Conservation (phyloP, 2,888 invertebrate species). For the Thymelicus lineola region DNA sequence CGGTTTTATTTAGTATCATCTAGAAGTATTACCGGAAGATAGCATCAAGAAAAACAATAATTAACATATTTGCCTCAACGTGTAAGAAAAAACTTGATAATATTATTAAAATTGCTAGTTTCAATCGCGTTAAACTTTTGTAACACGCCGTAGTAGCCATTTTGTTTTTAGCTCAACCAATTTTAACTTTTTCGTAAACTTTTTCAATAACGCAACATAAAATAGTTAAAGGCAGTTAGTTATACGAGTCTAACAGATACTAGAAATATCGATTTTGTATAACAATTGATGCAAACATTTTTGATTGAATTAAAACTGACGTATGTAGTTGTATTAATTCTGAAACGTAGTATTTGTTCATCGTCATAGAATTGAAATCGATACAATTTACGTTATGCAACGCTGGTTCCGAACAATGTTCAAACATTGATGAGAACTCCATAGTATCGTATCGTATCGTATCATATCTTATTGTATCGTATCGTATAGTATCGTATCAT, state of each 20-base stretch:
- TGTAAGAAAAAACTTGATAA: background rate
- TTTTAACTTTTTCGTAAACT: too few relatives aligned
- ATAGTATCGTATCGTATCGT: background rate
- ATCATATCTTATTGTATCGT: background rate
- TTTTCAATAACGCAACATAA: too few relatives aligned
- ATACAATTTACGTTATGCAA: slow-evolving; percentile 26
- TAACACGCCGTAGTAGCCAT: too few relatives aligned
- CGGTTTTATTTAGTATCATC: background rate
- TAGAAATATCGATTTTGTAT: too few relatives aligned
- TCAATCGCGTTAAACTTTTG: too few relatives aligned
- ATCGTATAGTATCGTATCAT: slow-evolving; percentile 1
- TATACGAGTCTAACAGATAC: too few relatives aligned
- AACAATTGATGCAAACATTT: too few relatives aligned
- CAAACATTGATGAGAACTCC: slow-evolving; percentile 15
- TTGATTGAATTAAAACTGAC: too few relatives aligned
- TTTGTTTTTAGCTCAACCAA: too few relatives aligned
- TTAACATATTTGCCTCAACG: background rate
- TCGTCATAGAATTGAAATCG: slow-evolving; percentile 27
- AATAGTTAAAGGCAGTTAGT: too few relatives aligned
- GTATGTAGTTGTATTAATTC: background rate
- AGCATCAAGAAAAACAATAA: background rate
- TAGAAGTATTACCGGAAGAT: background rate
- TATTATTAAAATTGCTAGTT: too few relatives aligned
- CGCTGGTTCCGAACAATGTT: slow-evolving; percentile 13
- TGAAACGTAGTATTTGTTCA: slow-evolving; percentile 4